Percentiles rank a stretch among this genome's conserved stretches.
phyloP scores from a whole-genome alignment of 2,113 vertebrate genomes.

The Candoia aspera region DNA sequence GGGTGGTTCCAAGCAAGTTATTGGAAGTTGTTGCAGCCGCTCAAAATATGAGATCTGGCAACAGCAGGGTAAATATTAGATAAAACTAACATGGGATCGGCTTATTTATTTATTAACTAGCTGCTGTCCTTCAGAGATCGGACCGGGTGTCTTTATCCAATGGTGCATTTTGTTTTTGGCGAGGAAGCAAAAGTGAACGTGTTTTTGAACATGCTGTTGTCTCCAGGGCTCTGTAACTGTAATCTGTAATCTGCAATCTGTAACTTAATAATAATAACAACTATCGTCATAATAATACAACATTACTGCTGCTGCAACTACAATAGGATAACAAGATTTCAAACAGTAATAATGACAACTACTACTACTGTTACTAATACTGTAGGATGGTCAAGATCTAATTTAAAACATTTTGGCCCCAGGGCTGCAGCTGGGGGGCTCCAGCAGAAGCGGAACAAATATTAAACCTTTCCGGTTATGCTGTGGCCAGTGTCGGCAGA shows the following conservation, averaged over 20 bases:
- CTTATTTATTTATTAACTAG: neutral
- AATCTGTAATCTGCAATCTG: no score
- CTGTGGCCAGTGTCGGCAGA: neutral
- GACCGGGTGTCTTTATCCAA: neutral
- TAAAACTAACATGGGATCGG: neutral
- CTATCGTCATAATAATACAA: neutral
- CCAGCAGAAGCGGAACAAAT: neutral
- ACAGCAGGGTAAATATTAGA: neutral
- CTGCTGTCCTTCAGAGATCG: neutral
- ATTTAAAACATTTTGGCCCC: neutral
- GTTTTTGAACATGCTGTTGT: neutral
- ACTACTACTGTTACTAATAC: neutral
- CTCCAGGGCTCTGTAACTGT: neutral
- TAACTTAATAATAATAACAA: neutral
- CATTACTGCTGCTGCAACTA: neutral
- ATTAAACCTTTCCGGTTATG: neutral
- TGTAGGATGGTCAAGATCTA: neutral
- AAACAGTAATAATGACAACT: neutral
- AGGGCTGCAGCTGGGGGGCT: neutral
- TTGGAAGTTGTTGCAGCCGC: neutral
- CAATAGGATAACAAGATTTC: neutral
- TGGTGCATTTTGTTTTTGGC: neutral
- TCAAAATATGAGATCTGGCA: neutral
- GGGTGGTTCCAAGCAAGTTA: neutral
- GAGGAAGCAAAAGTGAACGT: neutral